Percentiles rank a stretch among this genome's conserved stretches.
Conservation (phyloP, 2,888 invertebrate genomes). For the Eucera pruinosa region DNA sequence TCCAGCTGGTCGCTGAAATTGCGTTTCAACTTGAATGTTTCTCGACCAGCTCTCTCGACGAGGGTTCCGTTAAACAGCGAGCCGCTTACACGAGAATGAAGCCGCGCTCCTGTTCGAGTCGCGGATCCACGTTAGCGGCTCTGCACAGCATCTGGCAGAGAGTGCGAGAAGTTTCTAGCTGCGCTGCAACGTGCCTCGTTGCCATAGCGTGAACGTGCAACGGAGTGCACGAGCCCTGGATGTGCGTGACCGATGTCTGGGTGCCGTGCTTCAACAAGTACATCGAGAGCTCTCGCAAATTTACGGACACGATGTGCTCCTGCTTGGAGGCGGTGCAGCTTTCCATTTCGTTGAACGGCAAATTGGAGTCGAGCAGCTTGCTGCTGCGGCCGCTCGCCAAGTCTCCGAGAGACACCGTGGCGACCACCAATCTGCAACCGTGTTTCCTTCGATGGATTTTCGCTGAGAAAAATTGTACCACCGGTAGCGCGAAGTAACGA, state of each 20-base stretch:
- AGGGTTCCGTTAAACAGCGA: no score
- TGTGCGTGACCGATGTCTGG: slow-evolving; percentile 72
- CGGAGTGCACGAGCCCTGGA: slow-evolving; percentile 86
- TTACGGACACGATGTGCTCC: slow-evolving; percentile 94
- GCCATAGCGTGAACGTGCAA: slow-evolving; percentile 92
- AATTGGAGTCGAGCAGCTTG: slow-evolving; percentile 79
- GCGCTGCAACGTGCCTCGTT: slow-evolving; percentile 92
- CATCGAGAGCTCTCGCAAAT: slow-evolving; percentile 93
- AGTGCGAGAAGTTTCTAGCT: slow-evolving; percentile 91
- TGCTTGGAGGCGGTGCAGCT: slow-evolving; percentile 95
- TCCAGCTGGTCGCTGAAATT: slow-evolving; percentile 89
- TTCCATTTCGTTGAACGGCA: slow-evolving; percentile 93
- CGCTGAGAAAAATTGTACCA: not conserved
- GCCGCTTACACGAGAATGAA: slow-evolving; percentile 90
- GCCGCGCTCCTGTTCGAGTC: slow-evolving; percentile 90
- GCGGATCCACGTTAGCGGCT: slow-evolving; percentile 89
- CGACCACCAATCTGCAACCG: slow-evolving; percentile 62
- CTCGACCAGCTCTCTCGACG: no score
- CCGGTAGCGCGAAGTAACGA: no score
- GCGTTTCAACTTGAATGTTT: slow-evolving; percentile 10
- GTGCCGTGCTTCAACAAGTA: slow-evolving; percentile 90
- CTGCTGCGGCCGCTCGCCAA: slow-evolving; percentile 79
- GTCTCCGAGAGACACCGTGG: slow-evolving; percentile 79
- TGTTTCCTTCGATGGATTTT: slow-evolving; percentile 7
- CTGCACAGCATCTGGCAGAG: slow-evolving; percentile 91